Evolutionary conservation across 2,797 vertebrate species (phyloP), one percentile per base, ranked within the genome.

Genomic region (Megaceryle alcyon): DNA sequence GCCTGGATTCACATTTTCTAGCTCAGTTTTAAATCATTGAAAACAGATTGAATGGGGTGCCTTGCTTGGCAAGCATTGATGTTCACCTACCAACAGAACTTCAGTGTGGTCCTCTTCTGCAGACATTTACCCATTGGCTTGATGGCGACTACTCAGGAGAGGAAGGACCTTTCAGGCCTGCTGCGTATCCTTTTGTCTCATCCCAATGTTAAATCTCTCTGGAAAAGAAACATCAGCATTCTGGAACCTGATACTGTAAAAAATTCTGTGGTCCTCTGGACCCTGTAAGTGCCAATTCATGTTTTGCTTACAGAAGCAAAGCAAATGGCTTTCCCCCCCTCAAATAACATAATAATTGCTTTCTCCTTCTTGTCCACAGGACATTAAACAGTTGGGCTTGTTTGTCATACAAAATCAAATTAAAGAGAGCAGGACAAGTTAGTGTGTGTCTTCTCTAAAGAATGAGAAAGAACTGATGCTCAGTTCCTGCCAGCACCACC

Each of bases 1-100:
- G 93, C 85, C 92, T 88, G 82, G 56, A 83, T 85, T 68, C 82
- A 56, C 33, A 26, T 85, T 85, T 94, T 68, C 71, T 79, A 81
- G 56, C 12, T 73, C 75, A 77, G 68, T 61, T 87, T 89, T 41
- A 41, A 73, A 49, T 53, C 75, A 33, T 48, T 75, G 46, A 85
- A 79, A 92, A 66, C 83, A 82, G 59, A 92, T 44, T 92, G 64
- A 60, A 68, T 56, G 20, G 71, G 68, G 43, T 85, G 78, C 17
- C 61, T 54, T 46, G 29, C 56, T 69, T 82, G 91, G 88, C 56
- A 66, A 23, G 35, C 41, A 20, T 26, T 73, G 35, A 61, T 69
- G 17, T 66, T 89, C 91, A 77, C 56, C 89, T 73, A 21, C 84
- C 53, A 49, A 4, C 59, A 88, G 53, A 94, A 65, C 33, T 85